Evolutionary conservation across 1,140 invertebrate genomes (phyloP).

Genomic region (Drusus annulatus): DNA sequence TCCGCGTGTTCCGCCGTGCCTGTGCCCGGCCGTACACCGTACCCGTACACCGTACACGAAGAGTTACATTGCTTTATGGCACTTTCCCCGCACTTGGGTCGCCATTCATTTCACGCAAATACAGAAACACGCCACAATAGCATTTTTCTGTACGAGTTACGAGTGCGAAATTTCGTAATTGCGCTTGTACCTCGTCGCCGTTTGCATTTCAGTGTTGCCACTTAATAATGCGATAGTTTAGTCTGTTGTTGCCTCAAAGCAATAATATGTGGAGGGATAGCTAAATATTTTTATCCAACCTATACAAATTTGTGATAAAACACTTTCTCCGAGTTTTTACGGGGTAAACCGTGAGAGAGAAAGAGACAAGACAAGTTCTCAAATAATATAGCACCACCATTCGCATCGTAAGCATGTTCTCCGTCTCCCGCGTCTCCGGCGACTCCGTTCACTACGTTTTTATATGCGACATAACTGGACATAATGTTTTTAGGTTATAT

Average conservation of each 20-base stretch:
- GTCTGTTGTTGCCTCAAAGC: not conserved
- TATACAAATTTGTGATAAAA: too few species aligned
- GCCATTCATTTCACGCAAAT: constrained; percentile 31
- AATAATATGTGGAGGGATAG: too few species aligned
- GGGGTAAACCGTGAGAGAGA: too few species aligned
- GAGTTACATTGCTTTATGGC: constrained; percentile 27
- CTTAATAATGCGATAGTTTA: not conserved
- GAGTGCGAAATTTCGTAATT: constrained; percentile 21
- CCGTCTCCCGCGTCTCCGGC: too few species aligned
- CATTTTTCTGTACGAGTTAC: constrained; percentile 25
- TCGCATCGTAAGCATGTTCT: too few species aligned
- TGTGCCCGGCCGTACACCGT: not conserved
- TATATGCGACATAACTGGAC: too few species aligned
- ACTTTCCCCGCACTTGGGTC: constrained; percentile 27
- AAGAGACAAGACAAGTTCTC: too few species aligned
- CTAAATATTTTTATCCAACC: too few species aligned
- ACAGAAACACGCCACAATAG: constrained; percentile 11
- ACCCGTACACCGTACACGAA: not conserved
- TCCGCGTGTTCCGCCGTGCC: not conserved
- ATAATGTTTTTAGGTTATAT: too few species aligned
- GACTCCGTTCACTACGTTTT: too few species aligned
- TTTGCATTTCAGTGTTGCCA: not conserved
- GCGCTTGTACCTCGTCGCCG: constrained; percentile 1
- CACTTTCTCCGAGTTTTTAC: too few species aligned
- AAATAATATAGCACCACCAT: too few species aligned